These are phyloP conservation scores for Xiphorhynchus erythropygius DNA, from an alignment of 2,797 vertebrate genomes.

Conservation along the genomic window DNA sequence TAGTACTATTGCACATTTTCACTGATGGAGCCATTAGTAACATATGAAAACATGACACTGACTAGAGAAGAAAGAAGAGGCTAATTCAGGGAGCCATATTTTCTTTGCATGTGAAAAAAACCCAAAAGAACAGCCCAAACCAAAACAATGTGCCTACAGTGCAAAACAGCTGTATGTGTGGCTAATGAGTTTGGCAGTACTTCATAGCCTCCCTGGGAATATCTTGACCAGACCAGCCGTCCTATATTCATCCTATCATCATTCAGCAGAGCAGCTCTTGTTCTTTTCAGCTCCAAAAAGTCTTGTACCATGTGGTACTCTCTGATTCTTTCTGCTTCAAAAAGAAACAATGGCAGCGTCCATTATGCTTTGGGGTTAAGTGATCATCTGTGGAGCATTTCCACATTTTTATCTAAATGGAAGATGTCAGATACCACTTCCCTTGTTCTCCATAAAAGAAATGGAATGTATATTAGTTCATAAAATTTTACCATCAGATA, in stretches of 20 bases:
- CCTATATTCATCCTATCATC: not conserved
- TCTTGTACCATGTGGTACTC: not conserved
- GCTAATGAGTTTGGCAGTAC: not conserved
- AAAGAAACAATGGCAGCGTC: not conserved
- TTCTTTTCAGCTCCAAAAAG: not conserved
- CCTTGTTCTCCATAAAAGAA: not conserved
- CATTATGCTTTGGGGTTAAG: not conserved
- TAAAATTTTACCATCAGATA: not conserved
- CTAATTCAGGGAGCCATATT: not conserved
- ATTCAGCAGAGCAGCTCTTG: not conserved
- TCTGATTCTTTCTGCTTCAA: not conserved
- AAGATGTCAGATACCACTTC: not conserved
- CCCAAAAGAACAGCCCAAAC: not conserved
- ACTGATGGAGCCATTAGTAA: not conserved
- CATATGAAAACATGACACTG: not conserved
- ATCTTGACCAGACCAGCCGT: not conserved
- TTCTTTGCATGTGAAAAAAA: not conserved
- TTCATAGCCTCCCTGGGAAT: not conserved
- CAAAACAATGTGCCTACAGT: not conserved
- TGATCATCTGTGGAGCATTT: not conserved
- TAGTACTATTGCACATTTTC: not conserved
- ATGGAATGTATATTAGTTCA: not conserved
- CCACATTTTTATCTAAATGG: not conserved
- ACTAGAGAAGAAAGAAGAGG: not conserved
- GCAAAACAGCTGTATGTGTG: not conserved